Evolutionary conservation across 2,888 invertebrate genomes (phyloP).

Genomic region (Dryobota labecula): DNA sequence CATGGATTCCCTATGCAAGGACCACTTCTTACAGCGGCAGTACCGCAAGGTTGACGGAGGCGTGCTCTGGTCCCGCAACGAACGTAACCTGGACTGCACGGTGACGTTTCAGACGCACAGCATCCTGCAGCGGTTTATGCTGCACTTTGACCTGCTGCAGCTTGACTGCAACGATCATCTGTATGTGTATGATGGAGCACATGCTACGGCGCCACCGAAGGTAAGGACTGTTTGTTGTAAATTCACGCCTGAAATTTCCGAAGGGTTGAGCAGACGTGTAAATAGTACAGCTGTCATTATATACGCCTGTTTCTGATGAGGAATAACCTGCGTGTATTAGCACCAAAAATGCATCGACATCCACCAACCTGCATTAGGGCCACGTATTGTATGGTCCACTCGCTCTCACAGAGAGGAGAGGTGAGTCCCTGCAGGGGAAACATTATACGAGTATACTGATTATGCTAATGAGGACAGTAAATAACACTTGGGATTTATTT

Average conservation of each 20-base stretch:
- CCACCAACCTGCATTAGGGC: not conserved
- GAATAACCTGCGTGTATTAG: not conserved
- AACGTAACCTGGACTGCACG: conserved; percentile 97
- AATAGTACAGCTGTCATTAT: not conserved
- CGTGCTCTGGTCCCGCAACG: conserved; percentile 96
- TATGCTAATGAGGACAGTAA: not conserved
- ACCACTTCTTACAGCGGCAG: conserved; percentile 96
- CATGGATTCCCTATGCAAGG: conserved; percentile 97
- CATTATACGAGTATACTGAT: not conserved
- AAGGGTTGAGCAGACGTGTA: not conserved
- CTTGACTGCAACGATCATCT: conserved; percentile 98
- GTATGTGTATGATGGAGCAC: conserved; percentile 97
- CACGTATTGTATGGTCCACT: not conserved
- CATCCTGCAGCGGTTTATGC: conserved; percentile 98
- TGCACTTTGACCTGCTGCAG: conserved; percentile 97
- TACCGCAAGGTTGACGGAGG: conserved; percentile 98
- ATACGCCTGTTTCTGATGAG: not conserved
- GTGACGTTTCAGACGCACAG: conserved; percentile 98
- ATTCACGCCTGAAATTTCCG: not conserved
- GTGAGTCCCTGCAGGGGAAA: not conserved
- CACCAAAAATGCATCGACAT: not conserved
- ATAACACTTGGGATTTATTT: too few species aligned
- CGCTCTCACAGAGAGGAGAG: not conserved
- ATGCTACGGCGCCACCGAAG: conserved; percentile 96
- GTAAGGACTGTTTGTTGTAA: conserved; percentile 84